Conservation (phyloP, 2,888 invertebrate genomes). For the Catocala sponsa region DNA sequence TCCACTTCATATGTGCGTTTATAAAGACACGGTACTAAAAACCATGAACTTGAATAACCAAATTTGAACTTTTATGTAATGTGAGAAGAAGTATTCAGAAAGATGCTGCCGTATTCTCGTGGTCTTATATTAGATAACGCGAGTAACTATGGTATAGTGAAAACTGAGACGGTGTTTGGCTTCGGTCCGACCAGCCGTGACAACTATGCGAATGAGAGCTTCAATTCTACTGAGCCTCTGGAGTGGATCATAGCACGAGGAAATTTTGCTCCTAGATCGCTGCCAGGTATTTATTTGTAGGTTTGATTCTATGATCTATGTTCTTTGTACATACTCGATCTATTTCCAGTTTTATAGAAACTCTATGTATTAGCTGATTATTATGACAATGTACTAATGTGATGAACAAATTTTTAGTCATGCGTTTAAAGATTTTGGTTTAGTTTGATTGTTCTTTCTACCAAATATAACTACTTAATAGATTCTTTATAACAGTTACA, state of each 20-base stretch:
- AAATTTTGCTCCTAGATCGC: conserved; percentile 64
- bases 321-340: too few species aligned
- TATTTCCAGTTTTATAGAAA: too few species aligned
- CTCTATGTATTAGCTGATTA: too few species aligned
- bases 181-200: conserved; percentile 60
- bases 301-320: too few species aligned
- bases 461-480: too few species aligned
- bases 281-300: conserved; percentile 62
- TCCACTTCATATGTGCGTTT: conserved; percentile 23
- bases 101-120: conserved; percentile 73
- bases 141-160: conserved; percentile 74
- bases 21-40: conserved; percentile 12
- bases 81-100: conserved; percentile 14
- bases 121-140: conserved; percentile 68
- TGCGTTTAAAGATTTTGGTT: too few species aligned
- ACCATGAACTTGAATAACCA: conserved; percentile 10
- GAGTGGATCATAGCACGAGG: conserved; percentile 70
- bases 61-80: conserved; percentile 23
- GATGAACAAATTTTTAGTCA: too few species aligned
- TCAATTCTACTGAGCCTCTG: conserved; percentile 64
- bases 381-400: too few species aligned
- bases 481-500: conserved; percentile 25
- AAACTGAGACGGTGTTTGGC: conserved; percentile 73
- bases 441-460: too few species aligned
- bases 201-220: conserved; percentile 57